Conservation (phyloP, 2,797 vertebrate species). For the Squalus acanthias region DNA sequence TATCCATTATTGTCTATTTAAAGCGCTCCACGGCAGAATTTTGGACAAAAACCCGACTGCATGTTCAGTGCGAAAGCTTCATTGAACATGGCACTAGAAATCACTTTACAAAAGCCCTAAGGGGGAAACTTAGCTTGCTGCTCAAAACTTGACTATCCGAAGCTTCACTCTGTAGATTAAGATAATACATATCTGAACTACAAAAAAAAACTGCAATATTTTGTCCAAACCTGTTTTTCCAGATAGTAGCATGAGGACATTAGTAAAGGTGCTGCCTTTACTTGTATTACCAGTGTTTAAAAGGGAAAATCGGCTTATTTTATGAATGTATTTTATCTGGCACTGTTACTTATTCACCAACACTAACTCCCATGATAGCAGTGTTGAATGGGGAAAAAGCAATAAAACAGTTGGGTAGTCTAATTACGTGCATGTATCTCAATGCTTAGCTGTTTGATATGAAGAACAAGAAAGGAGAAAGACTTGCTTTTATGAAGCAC, state of each 20-base stretch:
- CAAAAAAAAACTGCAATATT: neutral
- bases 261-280: neutral
- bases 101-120: neutral
- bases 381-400: neutral
- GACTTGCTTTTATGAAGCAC: no score
- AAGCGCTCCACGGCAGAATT: neutral
- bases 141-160: neutral
- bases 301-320: neutral
- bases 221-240: neutral
- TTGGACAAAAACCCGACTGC: neutral
- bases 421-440: neutral
- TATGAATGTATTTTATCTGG: neutral
- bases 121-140: neutral
- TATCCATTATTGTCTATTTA: slow-evolving; percentile 24
- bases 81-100: slow-evolving; percentile 22
- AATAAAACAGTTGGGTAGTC: neutral
- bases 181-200: neutral
- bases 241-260: neutral
- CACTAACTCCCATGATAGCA: neutral
- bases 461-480: no score
- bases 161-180: neutral
- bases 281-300: neutral
- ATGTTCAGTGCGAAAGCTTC: slow-evolving; percentile 8
- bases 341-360: neutral
- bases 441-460: neutral